A percentile compares a stretch with the other conserved stretches of the same genome.
Evolutionary conservation across 2,797 vertebrate species (phyloP).

Genomic region (Mionectes olivaceus): DNA sequence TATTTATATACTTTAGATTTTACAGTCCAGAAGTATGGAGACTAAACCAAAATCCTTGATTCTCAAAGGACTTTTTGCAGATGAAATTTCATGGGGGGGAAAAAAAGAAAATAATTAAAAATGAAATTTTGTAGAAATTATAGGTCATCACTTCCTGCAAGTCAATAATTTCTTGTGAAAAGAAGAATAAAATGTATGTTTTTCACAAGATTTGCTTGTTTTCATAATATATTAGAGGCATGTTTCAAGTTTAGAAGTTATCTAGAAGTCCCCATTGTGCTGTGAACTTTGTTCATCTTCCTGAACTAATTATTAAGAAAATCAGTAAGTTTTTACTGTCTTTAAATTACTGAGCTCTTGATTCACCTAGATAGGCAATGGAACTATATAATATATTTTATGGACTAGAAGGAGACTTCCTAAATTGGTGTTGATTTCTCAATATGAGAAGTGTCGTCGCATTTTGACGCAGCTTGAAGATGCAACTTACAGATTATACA

Average conservation of each 20-base stretch:
- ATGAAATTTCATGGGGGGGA: background rate
- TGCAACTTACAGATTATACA: background rate
- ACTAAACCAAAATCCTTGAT: background rate
- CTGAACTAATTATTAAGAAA: background rate
- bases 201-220: too few species aligned
- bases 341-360: background rate
- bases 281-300: background rate
- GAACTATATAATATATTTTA: background rate
- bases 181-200: background rate
- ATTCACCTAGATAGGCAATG: background rate
- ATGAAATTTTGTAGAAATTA: background rate
- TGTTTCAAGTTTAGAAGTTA: background rate
- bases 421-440: background rate
- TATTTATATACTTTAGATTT: background rate
- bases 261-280: background rate
- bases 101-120: background rate
- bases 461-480: background rate
- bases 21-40: background rate
- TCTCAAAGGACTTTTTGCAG: background rate
- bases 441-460: background rate
- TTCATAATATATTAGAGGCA: background rate
- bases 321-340: background rate
- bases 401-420: background rate
- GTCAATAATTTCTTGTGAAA: background rate
- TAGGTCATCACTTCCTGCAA: background rate